Evolutionary conservation across 2,797 vertebrate genomes (phyloP).

Genomic region (Phrynocephalus forsythii): DNA sequence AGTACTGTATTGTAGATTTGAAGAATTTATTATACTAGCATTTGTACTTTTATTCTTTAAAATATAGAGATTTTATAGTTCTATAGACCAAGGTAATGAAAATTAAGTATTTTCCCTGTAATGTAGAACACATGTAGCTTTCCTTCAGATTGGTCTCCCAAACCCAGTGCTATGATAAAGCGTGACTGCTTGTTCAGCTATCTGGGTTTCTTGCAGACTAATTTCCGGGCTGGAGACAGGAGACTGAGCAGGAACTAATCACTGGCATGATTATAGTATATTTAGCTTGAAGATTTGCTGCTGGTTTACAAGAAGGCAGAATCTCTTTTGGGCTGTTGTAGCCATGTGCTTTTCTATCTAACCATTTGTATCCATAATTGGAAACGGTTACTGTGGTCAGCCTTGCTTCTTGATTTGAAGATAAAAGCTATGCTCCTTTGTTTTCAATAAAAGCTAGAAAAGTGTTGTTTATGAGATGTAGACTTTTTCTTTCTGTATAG

Average conservation of each 20-base stretch:
- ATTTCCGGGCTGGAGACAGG: slow-evolving; percentile 74
- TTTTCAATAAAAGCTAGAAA: slow-evolving; percentile 21
- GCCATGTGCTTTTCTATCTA: slow-evolving; percentile 52
- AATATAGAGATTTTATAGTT: slow-evolving; percentile 44
- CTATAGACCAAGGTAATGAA: slow-evolving; percentile 56
- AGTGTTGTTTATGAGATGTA: neutral
- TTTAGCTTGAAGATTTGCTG: slow-evolving; percentile 67
- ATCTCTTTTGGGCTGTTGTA: slow-evolving; percentile 49
- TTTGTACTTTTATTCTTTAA: slow-evolving; percentile 33
- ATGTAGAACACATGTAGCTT: slow-evolving; percentile 58
- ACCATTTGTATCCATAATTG: slow-evolving; percentile 53
- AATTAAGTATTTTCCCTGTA: slow-evolving; percentile 53
- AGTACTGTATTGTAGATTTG: neutral
- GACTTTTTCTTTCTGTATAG: neutral
- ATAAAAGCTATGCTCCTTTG: slow-evolving; percentile 20
- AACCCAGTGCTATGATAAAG: slow-evolving; percentile 69
- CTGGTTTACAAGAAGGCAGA: slow-evolving; percentile 63
- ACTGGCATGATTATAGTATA: slow-evolving; percentile 69
- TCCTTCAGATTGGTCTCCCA: slow-evolving; percentile 65
- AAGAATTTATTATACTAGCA: neutral
- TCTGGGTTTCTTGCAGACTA: slow-evolving; percentile 69
- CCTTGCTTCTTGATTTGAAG: slow-evolving; percentile 34
- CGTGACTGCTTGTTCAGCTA: slow-evolving; percentile 68
- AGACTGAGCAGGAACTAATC: slow-evolving; percentile 69
- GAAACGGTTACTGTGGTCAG: slow-evolving; percentile 33